Percentiles rank a stretch among this genome's conserved stretches.
phyloP scores from a whole-genome alignment of 2,113 vertebrate genomes.

The Clarias magur region DNA sequence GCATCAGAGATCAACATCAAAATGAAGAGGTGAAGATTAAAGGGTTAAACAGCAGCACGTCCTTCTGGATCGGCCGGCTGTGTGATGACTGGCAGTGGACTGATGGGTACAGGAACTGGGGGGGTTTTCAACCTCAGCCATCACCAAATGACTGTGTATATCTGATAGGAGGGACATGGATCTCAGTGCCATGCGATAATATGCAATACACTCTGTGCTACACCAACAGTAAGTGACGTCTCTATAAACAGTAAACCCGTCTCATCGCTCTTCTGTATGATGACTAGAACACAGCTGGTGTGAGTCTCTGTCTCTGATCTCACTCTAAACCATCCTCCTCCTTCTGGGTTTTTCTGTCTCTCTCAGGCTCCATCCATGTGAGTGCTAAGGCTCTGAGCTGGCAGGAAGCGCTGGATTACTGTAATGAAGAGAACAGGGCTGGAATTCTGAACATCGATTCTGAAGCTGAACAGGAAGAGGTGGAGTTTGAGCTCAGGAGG shows the following conservation, averaged over 20 bases:
- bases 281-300: conserved; percentile 11
- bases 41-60: rapidly evolving
- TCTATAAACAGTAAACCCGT: not conserved
- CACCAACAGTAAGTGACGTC: conserved; percentile 12
- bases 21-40: not conserved
- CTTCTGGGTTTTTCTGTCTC: too few species aligned
- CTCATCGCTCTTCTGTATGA: conserved; percentile 63
- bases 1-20: not conserved
- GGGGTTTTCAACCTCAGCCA: rapidly evolving
- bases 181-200: not conserved
- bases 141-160: not conserved
- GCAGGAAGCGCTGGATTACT: too few species aligned
- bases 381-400: too few species aligned
- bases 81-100: conserved; percentile 51
- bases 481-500: too few species aligned
- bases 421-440: too few species aligned
- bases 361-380: too few species aligned
- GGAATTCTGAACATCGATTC: too few species aligned
- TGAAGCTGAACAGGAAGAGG: too few species aligned
- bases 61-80: conserved; percentile 61
- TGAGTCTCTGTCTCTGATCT: too few species aligned
- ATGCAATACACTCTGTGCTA: not conserved
- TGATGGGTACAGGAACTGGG: conserved; percentile 51
- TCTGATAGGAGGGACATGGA: not conserved
- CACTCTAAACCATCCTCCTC: too few species aligned